Evolutionary conservation across 2,888 invertebrate genomes (phyloP).

Genomic region (Teleogryllus oceanicus): DNA sequence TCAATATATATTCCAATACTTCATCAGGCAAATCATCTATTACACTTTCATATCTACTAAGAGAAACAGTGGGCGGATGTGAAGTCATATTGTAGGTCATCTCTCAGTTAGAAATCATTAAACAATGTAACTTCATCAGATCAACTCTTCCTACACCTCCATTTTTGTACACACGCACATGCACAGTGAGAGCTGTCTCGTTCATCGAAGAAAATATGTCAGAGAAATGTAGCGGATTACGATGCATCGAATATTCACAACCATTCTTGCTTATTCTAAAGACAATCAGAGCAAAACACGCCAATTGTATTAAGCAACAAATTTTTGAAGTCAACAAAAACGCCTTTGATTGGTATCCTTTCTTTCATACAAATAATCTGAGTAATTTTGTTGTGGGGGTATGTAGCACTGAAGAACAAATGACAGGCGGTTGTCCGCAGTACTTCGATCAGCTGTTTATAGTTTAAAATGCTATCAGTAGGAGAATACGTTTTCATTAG

Average conservation of each 20-base stretch:
- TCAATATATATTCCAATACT: slow-evolving; percentile 86
- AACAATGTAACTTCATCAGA: background rate
- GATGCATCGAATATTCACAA: too few species aligned
- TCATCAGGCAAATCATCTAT: slow-evolving; percentile 82
- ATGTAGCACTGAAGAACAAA: slow-evolving; percentile 3
- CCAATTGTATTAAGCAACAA: too few species aligned
- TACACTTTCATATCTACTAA: slow-evolving; percentile 38
- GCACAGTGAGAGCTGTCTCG: background rate
- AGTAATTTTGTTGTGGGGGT: background rate
- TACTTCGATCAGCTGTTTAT: slow-evolving; percentile 18
- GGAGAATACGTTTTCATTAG: background rate
- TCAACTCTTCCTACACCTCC: background rate
- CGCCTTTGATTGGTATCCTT: background rate
- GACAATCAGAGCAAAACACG: too few species aligned
- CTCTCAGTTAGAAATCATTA: background rate
- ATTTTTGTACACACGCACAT: background rate
- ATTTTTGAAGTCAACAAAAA: too few species aligned
- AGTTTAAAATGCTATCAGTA: background rate
- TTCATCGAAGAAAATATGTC: background rate
- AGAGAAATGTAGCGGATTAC: background rate
- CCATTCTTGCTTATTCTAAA: too few species aligned
- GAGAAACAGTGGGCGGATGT: slow-evolving; percentile 20
- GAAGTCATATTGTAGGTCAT: slow-evolving; percentile 21
- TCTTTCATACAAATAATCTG: background rate
- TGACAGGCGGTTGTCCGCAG: slow-evolving; percentile 19